Evolutionary conservation across 2,888 invertebrate genomes (phyloP).

Genomic region (Holacanthella duospinosa): DNA sequence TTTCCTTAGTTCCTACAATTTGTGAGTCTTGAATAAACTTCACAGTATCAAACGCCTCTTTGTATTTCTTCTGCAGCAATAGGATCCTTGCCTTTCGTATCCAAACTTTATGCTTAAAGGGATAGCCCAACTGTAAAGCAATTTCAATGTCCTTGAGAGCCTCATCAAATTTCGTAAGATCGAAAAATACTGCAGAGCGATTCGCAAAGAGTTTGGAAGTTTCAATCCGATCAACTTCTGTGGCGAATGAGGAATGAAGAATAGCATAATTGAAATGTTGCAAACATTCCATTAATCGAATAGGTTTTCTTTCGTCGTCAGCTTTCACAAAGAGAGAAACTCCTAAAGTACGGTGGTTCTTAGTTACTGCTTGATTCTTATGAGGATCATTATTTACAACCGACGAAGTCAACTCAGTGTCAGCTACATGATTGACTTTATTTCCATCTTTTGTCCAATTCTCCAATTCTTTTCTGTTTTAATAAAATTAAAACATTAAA

Average conservation of each 20-base stretch:
- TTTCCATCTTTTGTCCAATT: too few species aligned
- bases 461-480: too few species aligned
- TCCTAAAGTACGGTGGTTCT: neutral
- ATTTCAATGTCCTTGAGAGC: neutral
- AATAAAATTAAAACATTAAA: too few species aligned
- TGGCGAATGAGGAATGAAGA: neutral
- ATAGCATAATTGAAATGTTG: neutral
- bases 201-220: neutral
- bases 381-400: too few species aligned
- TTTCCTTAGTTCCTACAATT: neutral
- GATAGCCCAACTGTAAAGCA: neutral
- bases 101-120: neutral
- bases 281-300: neutral
- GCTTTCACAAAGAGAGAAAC: slow-evolving; percentile 1
- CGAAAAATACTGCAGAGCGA: neutral
- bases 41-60: neutral
- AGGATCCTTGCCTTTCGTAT: neutral
- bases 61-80: neutral
- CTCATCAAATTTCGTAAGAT: neutral
- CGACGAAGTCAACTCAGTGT: too few species aligned
- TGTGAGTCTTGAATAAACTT: neutral
- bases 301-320: neutral
- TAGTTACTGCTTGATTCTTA: neutral
- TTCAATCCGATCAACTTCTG: neutral
- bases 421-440: too few species aligned